A percentile compares a stretch with the other conserved stretches of the same genome.
Conservation (phyloP, 2,888 invertebrate genomes). For the Dolichomitus sp. region DNA sequence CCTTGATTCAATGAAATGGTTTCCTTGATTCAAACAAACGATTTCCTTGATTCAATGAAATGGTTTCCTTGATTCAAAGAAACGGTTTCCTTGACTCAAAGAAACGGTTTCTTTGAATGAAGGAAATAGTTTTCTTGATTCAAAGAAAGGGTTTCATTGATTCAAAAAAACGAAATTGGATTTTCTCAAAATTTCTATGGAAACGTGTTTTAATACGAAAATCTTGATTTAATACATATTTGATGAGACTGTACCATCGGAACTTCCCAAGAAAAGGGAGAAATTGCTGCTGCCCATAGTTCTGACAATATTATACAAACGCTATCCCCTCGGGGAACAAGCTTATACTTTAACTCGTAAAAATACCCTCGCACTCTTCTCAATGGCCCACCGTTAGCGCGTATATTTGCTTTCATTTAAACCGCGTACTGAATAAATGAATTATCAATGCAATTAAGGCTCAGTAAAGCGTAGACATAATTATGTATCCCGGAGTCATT, state of each 20-base stretch:
- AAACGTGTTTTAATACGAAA: not conserved
- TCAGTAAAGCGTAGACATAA: slow-evolving; percentile 10
- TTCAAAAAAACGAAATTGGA: too few species aligned
- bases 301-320: slow-evolving; percentile 12
- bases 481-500: slow-evolving; percentile 28
- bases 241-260: slow-evolving; percentile 8
- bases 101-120: too few species aligned
- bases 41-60: not conserved
- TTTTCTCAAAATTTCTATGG: not conserved
- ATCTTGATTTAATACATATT: slow-evolving; percentile 6
- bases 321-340: slow-evolving; percentile 7
- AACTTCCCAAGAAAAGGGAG: not conserved
- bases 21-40: too few species aligned
- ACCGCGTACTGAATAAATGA: slow-evolving; percentile 42
- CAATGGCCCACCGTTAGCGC: not conserved
- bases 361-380: slow-evolving; percentile 16
- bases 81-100: too few species aligned
- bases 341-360: not conserved
- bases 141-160: too few species aligned
- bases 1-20: too few species aligned
- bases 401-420: slow-evolving; percentile 4
- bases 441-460: slow-evolving; percentile 51
- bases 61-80: too few species aligned
- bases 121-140: too few species aligned
- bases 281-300: not conserved